phyloP scores from a whole-genome alignment of 2,888 invertebrate genomes.

The Drosophila paramelanica region DNA sequence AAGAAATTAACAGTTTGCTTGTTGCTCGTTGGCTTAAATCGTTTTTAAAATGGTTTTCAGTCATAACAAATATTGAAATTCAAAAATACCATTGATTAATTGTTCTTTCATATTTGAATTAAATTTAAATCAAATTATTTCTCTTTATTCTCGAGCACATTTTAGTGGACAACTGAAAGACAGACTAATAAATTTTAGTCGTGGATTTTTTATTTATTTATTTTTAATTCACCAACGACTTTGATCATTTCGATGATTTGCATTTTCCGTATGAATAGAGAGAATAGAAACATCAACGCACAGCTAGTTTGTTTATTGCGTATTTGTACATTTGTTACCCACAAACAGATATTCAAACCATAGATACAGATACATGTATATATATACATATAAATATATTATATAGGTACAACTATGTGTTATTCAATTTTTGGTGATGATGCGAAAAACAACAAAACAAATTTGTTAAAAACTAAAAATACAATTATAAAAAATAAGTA shows the following conservation, averaged over 20 bases:
- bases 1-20: not conserved
- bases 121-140: not conserved
- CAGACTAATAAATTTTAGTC: conserved; percentile 9
- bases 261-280: conserved; percentile 47
- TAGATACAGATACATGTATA: not conserved
- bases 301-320: conserved; percentile 54
- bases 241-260: conserved; percentile 60
- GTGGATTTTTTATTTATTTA: conserved; percentile 15
- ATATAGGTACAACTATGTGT: conserved; percentile 29
- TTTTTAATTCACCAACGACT: conserved; percentile 41
- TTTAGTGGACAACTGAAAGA: not conserved
- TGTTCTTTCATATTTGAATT: too few relatives aligned
- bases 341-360: conserved; percentile 16
- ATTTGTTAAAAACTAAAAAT: conserved; percentile 66
- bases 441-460: conserved; percentile 62
- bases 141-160: not conserved
- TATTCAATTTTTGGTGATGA: conserved; percentile 55
- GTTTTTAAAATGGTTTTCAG: too few relatives aligned
- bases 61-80: too few relatives aligned
- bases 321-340: conserved; percentile 51
- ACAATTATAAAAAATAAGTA: conserved; percentile 54
- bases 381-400: conserved; percentile 14
- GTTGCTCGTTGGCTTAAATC: too few relatives aligned
- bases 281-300: conserved; percentile 16
- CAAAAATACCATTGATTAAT: too few relatives aligned